phyloP scores from a whole-genome alignment of 2,888 invertebrate species.

The Odontocolon sp. region DNA sequence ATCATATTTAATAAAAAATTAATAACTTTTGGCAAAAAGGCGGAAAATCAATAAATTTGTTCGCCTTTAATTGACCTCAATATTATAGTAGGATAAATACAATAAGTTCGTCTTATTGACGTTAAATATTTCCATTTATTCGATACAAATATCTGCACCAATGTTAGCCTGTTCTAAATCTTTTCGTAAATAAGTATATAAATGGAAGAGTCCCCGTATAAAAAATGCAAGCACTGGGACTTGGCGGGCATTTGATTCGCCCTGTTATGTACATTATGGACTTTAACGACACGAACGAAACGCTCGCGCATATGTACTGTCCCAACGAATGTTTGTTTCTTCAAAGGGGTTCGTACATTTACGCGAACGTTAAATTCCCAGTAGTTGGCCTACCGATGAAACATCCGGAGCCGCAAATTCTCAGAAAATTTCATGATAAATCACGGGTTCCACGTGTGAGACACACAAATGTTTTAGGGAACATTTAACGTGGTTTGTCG shows the following conservation, averaged over 20 bases:
- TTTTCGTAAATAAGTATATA: not conserved
- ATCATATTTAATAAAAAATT: too few species aligned
- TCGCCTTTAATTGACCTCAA: too few species aligned
- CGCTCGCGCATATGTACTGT: conserved; percentile 51
- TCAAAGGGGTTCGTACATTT: conserved; percentile 60
- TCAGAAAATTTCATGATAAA: conserved; percentile 58
- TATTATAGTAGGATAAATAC: too few species aligned
- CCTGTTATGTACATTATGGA: conserved; percentile 46
- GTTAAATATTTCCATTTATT: not conserved
- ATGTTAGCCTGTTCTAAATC: not conserved
- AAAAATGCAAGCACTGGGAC: conserved; percentile 7
- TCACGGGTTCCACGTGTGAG: conserved; percentile 39
- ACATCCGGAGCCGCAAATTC: conserved; percentile 54
- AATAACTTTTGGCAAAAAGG: too few species aligned
- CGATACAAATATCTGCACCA: not conserved
- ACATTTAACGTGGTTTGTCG: not conserved
- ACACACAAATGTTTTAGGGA: not conserved
- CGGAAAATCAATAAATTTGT: too few species aligned
- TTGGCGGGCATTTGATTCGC: too few species aligned
- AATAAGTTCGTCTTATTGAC: too few species aligned
- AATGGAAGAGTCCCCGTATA: not conserved
- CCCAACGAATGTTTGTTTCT: conserved; percentile 60
- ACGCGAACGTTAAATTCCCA: conserved; percentile 53
- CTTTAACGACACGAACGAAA: conserved; percentile 59
- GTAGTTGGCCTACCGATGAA: conserved; percentile 33